These are phyloP conservation scores for Coturnix japonica DNA, from an alignment of 2,113 vertebrate genomes.

Conservation along the genomic window DNA sequence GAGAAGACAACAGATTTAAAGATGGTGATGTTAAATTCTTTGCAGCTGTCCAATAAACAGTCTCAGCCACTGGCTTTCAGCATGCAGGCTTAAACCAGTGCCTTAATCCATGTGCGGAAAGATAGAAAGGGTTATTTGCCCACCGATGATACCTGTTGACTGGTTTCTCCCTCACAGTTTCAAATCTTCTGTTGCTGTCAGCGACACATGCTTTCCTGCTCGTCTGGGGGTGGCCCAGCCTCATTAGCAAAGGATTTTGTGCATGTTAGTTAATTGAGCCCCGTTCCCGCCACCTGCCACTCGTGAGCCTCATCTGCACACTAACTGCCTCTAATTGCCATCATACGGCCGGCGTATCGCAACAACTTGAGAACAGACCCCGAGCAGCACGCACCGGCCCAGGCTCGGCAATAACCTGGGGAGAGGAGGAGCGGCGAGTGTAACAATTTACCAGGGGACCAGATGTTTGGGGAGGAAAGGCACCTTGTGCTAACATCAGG, in stretches of 20 bases:
- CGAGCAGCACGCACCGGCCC: conserved; percentile 48
- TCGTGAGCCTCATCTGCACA: conserved; percentile 77
- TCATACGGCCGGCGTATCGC: conserved; percentile 73
- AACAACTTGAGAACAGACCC: conserved; percentile 82
- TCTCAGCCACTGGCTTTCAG: background rate
- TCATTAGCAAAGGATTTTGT: conserved; percentile 84
- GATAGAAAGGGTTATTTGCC: background rate
- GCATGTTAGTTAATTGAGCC: conserved; percentile 81
- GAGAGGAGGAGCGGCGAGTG: background rate
- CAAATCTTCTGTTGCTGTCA: conserved; percentile 65
- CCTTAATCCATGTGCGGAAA: fast-evolving
- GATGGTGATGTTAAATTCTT: background rate
- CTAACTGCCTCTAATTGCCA: conserved; percentile 80
- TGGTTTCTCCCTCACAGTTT: background rate
- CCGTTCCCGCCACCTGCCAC: conserved; percentile 79
- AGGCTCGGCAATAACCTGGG: conserved; percentile 40
- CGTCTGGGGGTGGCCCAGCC: conserved; percentile 78
- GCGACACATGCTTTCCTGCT: conserved; percentile 67
- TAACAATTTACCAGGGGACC: conserved; percentile 72
- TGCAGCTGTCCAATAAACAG: background rate
- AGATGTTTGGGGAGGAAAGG: conserved; percentile 70
- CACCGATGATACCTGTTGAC: conserved; percentile 73
- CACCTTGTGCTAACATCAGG: conserved; percentile 31
- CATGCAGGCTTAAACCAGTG: background rate
- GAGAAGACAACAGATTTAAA: background rate